Evolutionary conservation across 2,888 invertebrate genomes (phyloP).

Genomic region (Drosophila incognita): DNA sequence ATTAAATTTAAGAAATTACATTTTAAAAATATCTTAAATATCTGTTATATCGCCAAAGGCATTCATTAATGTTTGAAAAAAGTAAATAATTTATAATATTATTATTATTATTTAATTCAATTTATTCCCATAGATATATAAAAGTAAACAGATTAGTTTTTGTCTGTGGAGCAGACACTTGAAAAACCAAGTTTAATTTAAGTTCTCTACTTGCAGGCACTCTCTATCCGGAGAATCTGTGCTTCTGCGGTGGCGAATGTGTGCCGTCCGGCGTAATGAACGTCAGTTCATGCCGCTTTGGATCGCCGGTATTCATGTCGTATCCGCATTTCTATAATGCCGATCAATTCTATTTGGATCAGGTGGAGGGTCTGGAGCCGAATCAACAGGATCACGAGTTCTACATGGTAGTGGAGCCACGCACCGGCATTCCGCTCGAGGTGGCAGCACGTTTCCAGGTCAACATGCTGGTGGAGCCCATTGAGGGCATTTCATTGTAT

Average conservation of each 20-base stretch:
- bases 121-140: too few species aligned
- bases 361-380: constrained; percentile 90
- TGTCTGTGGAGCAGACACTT: not conserved
- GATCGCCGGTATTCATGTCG: constrained; percentile 93
- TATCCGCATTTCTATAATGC: constrained; percentile 93
- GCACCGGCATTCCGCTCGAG: constrained; percentile 90
- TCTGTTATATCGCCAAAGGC: not conserved
- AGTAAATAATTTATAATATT: not conserved
- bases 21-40: not conserved
- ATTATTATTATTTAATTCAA: not conserved
- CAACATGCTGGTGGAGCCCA: constrained; percentile 90
- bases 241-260: constrained; percentile 91
- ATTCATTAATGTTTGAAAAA: not conserved
- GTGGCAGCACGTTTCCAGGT: constrained; percentile 92
- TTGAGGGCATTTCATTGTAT: constrained; percentile 88
- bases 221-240: constrained; percentile 87
- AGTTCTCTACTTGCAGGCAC: constrained; percentile 86
- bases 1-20: not conserved
- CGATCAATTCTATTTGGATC: constrained; percentile 88
- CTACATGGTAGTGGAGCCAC: constrained; percentile 91
- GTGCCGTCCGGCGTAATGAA: constrained; percentile 91
- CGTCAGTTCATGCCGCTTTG: constrained; percentile 91
- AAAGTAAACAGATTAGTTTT: too few species aligned
- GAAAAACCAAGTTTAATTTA: not conserved
- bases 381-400: constrained; percentile 89